A percentile compares a stretch with the other conserved stretches of the same genome.
Evolutionary conservation across 2,113 vertebrate genomes (phyloP).

Genomic region (Pimephales promelas): DNA sequence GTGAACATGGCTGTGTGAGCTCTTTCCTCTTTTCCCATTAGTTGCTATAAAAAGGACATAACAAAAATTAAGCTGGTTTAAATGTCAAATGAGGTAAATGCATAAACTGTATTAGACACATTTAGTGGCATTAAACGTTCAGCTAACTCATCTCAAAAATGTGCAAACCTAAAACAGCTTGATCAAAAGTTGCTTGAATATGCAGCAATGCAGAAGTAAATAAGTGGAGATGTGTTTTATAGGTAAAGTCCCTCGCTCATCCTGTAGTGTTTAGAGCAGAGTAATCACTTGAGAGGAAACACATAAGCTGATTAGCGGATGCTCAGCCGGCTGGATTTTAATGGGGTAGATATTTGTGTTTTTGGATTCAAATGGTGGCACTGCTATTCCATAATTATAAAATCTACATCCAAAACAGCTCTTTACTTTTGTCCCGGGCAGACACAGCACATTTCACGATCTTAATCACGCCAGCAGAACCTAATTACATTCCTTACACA

Average conservation of each 20-base stretch:
- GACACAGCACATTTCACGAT: slow-evolving; percentile 45
- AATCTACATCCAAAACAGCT: slow-evolving; percentile 56
- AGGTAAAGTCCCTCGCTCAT: slow-evolving; percentile 11
- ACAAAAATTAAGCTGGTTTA: neutral
- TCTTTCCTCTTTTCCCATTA: neutral
- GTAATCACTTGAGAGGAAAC: slow-evolving; percentile 26
- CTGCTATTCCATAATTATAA: slow-evolving; percentile 43
- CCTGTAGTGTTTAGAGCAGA: slow-evolving; percentile 8
- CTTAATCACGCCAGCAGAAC: slow-evolving; percentile 9
- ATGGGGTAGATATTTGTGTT: slow-evolving; percentile 27
- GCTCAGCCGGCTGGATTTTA: slow-evolving; percentile 22
- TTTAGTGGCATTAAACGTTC: neutral
- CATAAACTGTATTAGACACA: neutral
- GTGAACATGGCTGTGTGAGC: neutral
- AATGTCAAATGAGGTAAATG: slow-evolving; percentile 15
- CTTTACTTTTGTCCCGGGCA: slow-evolving; percentile 52
- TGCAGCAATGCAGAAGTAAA: neutral
- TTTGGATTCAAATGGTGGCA: slow-evolving; percentile 4
- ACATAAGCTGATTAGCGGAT: slow-evolving; percentile 5
- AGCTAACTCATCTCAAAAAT: neutral
- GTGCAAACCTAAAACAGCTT: slow-evolving; percentile 2
- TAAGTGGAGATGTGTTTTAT: slow-evolving; percentile 16
- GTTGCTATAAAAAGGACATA: neutral
- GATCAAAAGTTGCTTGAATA: neutral
- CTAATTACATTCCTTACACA: neutral